These are phyloP conservation scores for Himantopus leucocephalus DNA, from an alignment of 2,113 vertebrate species.

Conservation along the genomic window DNA sequence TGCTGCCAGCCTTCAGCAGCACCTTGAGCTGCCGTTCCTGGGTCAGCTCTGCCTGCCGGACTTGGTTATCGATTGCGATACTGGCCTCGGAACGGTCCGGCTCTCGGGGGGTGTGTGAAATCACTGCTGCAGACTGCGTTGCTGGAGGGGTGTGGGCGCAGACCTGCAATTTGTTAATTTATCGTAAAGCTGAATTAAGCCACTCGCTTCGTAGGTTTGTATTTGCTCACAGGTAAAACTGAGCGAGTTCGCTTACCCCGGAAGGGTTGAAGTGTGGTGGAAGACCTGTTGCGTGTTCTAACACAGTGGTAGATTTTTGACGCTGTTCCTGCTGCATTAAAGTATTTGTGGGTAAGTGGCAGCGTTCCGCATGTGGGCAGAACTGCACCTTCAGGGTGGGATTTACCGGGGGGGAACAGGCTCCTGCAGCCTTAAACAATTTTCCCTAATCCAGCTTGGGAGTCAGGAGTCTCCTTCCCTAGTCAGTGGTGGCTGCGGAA, in stretches of 20 bases:
- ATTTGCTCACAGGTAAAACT: background rate
- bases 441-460: no score
- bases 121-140: rapidly evolving
- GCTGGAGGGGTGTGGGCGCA: rapidly evolving
- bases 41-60: rapidly evolving
- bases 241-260: rapidly evolving
- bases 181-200: rapidly evolving
- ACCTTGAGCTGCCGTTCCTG: background rate
- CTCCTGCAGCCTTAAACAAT: rapidly evolving
- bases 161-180: background rate
- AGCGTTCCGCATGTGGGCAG: rapidly evolving
- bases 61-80: rapidly evolving
- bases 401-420: no score
- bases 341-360: background rate
- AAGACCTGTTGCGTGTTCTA: rapidly evolving
- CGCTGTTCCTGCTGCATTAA: rapidly evolving
- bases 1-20: background rate
- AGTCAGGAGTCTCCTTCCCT: no score
- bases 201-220: rapidly evolving
- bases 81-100: rapidly evolving
- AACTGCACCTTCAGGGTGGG: background rate
- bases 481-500: no score
- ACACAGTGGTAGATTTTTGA: rapidly evolving
- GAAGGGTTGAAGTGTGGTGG: rapidly evolving
- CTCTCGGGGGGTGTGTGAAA: background rate